Conservation (phyloP, 2,797 vertebrate species). For the Bradypus variegatus region DNA sequence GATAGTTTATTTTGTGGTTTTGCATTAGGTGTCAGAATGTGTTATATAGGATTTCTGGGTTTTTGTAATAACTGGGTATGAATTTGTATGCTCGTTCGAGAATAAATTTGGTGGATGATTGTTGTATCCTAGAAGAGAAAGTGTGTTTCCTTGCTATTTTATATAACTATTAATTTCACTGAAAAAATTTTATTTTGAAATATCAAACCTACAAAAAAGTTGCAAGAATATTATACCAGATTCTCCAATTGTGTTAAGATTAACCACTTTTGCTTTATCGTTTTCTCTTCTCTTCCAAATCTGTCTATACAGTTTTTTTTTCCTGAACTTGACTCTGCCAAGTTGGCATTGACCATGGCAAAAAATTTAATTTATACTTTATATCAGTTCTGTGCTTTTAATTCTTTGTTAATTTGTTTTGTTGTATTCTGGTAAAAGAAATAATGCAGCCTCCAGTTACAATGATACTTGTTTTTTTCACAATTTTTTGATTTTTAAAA, state of each 20-base stretch:
- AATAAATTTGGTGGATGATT: slow-evolving; percentile 15
- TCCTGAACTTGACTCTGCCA: background rate
- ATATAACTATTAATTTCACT: slow-evolving; percentile 4
- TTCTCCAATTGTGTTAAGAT: background rate
- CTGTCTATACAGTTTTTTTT: background rate
- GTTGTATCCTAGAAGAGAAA: background rate
- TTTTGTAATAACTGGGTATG: background rate
- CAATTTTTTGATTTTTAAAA: background rate
- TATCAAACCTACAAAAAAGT: background rate
- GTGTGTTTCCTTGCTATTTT: background rate
- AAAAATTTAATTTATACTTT: background rate
- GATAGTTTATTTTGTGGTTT: background rate
- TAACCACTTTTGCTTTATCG: background rate
- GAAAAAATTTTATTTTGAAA: background rate
- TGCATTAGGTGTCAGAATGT: background rate
- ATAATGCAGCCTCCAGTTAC: background rate
- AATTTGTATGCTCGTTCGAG: background rate
- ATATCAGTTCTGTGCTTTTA: background rate
- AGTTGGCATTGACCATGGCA: background rate
- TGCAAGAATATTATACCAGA: background rate
- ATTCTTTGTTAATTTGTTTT: slow-evolving; percentile 2
- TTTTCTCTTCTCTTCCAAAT: background rate
- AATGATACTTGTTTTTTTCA: slow-evolving; percentile 1
- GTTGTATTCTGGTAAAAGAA: background rate
- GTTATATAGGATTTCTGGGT: background rate